Evolutionary conservation across 2,888 invertebrate species (phyloP).

Genomic region (Drosophila pseudotakahashii): DNA sequence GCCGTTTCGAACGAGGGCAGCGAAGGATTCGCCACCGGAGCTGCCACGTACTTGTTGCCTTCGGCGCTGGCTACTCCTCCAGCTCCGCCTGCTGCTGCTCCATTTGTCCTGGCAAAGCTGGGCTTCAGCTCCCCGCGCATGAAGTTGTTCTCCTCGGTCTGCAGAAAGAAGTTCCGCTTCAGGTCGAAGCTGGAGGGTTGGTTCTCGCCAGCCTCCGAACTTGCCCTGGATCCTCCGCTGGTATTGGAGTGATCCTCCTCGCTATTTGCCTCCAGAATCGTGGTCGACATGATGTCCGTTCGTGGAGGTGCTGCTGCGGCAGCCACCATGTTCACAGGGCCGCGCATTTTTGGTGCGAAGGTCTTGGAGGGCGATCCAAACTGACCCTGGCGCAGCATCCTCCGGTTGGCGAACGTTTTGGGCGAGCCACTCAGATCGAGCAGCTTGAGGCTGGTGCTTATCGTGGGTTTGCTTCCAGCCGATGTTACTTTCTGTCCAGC

Average conservation of each 20-base stretch:
- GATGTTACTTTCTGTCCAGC: constrained; percentile 43
- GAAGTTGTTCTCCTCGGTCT: constrained; percentile 84
- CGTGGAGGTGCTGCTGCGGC: constrained; percentile 83
- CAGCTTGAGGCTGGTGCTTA: constrained; percentile 86
- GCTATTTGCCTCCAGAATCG: constrained; percentile 92
- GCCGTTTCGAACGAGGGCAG: constrained; percentile 81
- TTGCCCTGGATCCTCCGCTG: constrained; percentile 86
- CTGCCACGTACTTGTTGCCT: constrained; percentile 52
- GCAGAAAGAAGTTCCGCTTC: constrained; percentile 83
- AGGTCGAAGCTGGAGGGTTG: constrained; percentile 76
- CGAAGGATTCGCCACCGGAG: constrained; percentile 46
- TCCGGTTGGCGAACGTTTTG: constrained; percentile 88
- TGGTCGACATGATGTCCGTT: constrained; percentile 93
- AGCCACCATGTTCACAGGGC: constrained; percentile 85
- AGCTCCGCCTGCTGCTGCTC: constrained; percentile 2
- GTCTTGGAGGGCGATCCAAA: constrained; percentile 86
- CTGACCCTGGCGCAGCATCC: constrained; percentile 85
- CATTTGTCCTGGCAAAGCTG: constrained; percentile 53
- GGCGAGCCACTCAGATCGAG: constrained; percentile 90
- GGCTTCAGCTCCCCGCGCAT: constrained; percentile 83
- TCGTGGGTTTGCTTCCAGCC: constrained; percentile 57
- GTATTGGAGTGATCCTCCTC: constrained; percentile 90
- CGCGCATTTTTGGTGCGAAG: constrained; percentile 86
- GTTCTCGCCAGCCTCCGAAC: constrained; percentile 81
- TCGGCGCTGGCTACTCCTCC: constrained; percentile 20